A percentile compares a stretch with the other conserved stretches of the same genome.
phyloP scores from a whole-genome alignment of 2,113 vertebrate genomes.

The Chaenogobius annularis region DNA sequence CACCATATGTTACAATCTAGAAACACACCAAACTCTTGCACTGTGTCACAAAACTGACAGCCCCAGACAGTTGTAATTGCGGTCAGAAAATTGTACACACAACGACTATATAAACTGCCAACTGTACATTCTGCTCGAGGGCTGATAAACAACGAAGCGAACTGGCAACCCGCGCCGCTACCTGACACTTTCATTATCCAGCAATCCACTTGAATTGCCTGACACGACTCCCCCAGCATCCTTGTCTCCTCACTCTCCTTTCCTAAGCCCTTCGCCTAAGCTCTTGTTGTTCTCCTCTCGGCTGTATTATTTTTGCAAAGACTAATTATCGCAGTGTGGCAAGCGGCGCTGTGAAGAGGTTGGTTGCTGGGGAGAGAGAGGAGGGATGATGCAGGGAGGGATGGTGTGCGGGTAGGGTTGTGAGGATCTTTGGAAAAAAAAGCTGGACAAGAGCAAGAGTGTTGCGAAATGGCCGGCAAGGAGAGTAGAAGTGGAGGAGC shows the following conservation, averaged over 20 bases:
- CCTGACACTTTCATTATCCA: slow-evolving; percentile 59
- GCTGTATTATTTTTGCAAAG: slow-evolving; percentile 70
- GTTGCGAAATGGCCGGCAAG: slow-evolving; percentile 63
- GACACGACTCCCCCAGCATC: slow-evolving; percentile 30
- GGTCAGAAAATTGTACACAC: neutral
- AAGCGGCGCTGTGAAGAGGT: slow-evolving; percentile 35
- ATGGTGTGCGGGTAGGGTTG: neutral
- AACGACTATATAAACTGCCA: neutral
- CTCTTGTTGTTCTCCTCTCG: slow-evolving; percentile 62
- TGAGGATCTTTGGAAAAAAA: neutral
- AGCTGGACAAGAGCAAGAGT: slow-evolving; percentile 17
- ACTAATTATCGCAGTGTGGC: slow-evolving; percentile 64
- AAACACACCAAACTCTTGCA: neutral
- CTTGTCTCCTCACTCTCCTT: slow-evolving; percentile 21
- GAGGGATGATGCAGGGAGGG: slow-evolving; percentile 37
- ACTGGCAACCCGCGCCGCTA: slow-evolving; percentile 20
- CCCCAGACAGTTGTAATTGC: neutral
- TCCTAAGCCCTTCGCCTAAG: slow-evolving; percentile 57
- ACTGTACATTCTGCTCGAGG: slow-evolving; percentile 12
- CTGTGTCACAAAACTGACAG: neutral
- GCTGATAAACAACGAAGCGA: slow-evolving; percentile 20
- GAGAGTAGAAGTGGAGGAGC: slow-evolving; percentile 35
- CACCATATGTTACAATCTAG: neutral
- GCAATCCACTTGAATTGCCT: slow-evolving; percentile 55
- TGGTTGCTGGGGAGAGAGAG: slow-evolving; percentile 6